Percentiles rank a stretch among this genome's conserved stretches.
phyloP scores from a whole-genome alignment of 2,888 invertebrate genomes.

The Keiferia lycopersicella region DNA sequence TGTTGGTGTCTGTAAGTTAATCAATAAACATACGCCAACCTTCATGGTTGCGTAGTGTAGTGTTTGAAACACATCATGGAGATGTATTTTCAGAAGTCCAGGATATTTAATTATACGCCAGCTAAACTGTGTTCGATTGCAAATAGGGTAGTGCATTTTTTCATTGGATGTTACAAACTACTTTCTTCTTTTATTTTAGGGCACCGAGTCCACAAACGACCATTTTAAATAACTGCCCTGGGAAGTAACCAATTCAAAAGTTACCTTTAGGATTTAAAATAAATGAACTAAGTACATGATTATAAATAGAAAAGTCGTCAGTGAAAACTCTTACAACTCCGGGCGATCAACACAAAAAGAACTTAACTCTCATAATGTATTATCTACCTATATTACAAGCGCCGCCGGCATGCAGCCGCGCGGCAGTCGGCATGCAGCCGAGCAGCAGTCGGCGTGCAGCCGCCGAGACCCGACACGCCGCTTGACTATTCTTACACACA shows the following conservation, averaged over 20 bases:
- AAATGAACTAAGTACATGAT: background rate
- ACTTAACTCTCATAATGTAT: constrained; percentile 36
- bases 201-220: too few relatives aligned
- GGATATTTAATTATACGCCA: too few relatives aligned
- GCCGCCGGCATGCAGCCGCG: constrained; percentile 28
- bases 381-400: constrained; percentile 58
- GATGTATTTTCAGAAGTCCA: too few relatives aligned
- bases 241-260: background rate
- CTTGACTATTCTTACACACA: constrained; percentile 41
- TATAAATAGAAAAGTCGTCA: background rate
- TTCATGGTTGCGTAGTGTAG: too few relatives aligned
- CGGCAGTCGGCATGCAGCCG: constrained; percentile 35
- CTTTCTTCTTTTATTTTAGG: too few relatives aligned
- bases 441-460: constrained; percentile 33
- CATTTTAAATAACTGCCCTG: background rate
- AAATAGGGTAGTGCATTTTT: too few relatives aligned
- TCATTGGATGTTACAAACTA: background rate
- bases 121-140: background rate
- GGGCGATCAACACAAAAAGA: constrained; percentile 34
- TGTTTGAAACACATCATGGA: too few relatives aligned
- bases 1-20: too few relatives aligned
- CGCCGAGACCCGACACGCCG: constrained; percentile 24
- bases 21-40: too few relatives aligned
- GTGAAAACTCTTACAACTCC: constrained; percentile 27
- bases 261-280: too few relatives aligned